Evolutionary conservation across 2,113 vertebrate species (phyloP).

Genomic region (Dendrocopos noguchii): DNA sequence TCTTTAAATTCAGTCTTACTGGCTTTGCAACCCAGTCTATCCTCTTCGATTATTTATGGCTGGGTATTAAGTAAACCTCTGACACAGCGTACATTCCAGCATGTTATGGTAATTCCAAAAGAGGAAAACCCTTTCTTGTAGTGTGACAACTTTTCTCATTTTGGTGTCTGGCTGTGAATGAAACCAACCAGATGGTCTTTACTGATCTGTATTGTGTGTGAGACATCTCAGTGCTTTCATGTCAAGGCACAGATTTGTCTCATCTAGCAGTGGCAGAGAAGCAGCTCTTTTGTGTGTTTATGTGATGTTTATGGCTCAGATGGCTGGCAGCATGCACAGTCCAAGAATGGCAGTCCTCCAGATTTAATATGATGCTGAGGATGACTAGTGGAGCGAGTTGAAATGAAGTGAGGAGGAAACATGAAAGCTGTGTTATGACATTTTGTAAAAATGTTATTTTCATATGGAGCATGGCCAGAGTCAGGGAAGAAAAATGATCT

Average conservation of each 20-base stretch:
- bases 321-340: neutral
- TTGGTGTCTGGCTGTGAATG: conserved; percentile 32
- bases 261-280: conserved; percentile 41
- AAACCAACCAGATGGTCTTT: conserved; percentile 63
- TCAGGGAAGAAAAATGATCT: neutral
- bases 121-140: conserved; percentile 11
- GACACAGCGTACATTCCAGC: neutral
- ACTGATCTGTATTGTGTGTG: conserved; percentile 31
- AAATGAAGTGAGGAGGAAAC: neutral
- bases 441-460: conserved; percentile 27
- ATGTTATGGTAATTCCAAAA: neutral
- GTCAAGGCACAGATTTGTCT: conserved; percentile 48
- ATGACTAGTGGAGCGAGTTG: neutral
- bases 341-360: conserved; percentile 16
- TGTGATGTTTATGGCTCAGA: conserved; percentile 41
- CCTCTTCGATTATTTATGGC: neutral
- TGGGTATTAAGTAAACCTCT: neutral
- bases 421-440: neutral
- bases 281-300: conserved; percentile 34
- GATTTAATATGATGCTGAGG: neutral
- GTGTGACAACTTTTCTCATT: conserved; percentile 12
- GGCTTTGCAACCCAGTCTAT: neutral
- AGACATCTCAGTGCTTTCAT: conserved; percentile 47
- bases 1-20: neutral
- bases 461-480: neutral